Evolutionary conservation across 2,113 vertebrate genomes (phyloP).

Genomic region (Psephotus haematonotus): DNA sequence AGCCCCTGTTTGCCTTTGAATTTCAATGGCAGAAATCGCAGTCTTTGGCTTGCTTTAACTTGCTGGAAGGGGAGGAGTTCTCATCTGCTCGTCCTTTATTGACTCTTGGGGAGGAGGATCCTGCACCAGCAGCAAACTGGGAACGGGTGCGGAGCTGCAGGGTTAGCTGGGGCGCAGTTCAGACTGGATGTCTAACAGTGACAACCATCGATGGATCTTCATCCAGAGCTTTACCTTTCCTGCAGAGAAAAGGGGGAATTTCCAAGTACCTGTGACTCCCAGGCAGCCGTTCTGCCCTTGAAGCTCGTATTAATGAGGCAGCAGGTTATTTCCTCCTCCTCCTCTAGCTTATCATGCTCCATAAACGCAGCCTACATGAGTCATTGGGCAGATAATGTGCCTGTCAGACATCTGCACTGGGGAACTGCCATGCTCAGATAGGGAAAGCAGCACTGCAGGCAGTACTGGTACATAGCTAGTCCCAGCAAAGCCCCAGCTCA

Average conservation of each 20-base stretch:
- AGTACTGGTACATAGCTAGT: neutral
- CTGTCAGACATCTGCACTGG: neutral
- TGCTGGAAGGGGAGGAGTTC: slow-evolving; percentile 30
- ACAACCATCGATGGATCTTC: neutral
- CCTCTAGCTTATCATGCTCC: neutral
- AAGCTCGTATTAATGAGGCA: neutral
- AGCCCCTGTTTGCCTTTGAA: slow-evolving; percentile 64
- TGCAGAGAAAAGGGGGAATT: neutral
- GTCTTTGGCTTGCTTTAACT: slow-evolving; percentile 62
- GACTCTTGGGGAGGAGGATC: neutral
- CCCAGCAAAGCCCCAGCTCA: neutral
- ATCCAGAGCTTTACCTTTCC: neutral
- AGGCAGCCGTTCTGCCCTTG: neutral
- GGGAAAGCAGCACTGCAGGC: neutral
- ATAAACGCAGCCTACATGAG: neutral
- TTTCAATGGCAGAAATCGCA: slow-evolving; percentile 62
- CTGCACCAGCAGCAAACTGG: neutral
- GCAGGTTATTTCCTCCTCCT: neutral
- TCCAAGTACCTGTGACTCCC: neutral
- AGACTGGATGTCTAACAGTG: neutral
- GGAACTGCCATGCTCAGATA: neutral
- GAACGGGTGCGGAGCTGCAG: neutral
- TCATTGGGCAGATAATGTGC: neutral
- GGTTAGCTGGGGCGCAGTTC: neutral
- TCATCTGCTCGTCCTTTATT: slow-evolving; percentile 8